These are phyloP conservation scores for Anastrepha obliqua DNA, from an alignment of 1,140 invertebrate species.

Conservation along the genomic window DNA sequence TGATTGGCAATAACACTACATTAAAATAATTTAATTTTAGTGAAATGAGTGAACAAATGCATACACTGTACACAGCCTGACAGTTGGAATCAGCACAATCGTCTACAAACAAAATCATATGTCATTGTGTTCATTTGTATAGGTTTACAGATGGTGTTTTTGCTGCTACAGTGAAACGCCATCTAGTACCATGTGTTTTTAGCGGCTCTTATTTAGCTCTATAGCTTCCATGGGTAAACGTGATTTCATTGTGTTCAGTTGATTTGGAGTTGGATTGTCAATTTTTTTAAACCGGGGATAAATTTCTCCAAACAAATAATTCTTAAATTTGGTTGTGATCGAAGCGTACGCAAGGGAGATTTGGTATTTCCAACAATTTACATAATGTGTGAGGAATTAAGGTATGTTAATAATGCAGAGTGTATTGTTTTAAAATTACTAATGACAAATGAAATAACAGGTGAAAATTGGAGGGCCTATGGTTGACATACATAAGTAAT, in stretches of 20 bases:
- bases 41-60: not conserved
- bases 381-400: slow-evolving; percentile 34
- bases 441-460: too few relatives aligned
- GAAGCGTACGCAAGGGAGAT: not conserved
- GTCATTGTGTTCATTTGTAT: not conserved
- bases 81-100: not conserved
- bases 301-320: not conserved
- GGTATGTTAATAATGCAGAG: not conserved
- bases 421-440: too few relatives aligned
- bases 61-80: not conserved
- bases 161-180: not conserved
- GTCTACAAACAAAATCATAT: not conserved
- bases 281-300: not conserved
- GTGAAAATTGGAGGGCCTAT: too few relatives aligned
- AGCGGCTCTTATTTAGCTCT: not conserved
- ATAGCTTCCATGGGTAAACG: not conserved
- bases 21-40: too few relatives aligned
- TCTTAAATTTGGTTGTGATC: not conserved
- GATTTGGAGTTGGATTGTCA: not conserved
- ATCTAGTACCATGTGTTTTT: slow-evolving; percentile 34
- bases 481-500: too few relatives aligned
- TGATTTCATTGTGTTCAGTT: not conserved
- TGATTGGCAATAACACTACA: too few relatives aligned
- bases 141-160: not conserved
- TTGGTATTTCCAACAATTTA: slow-evolving; percentile 26